phyloP scores from a whole-genome alignment of 2,888 invertebrate species.

The Erynnis tages region DNA sequence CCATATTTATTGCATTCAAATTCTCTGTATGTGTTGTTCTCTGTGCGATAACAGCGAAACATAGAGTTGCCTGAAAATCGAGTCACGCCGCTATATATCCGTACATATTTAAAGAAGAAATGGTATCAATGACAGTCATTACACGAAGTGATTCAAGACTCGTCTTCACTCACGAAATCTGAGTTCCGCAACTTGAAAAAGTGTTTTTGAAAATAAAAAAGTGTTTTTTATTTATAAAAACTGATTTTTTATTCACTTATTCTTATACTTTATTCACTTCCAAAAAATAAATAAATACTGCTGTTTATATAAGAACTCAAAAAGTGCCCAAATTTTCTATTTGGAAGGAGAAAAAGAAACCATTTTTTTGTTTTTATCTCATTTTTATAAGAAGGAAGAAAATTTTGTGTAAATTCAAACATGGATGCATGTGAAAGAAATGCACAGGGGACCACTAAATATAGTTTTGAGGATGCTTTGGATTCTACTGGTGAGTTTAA shows the following conservation, averaged over 20 bases:
- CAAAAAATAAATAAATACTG: no score
- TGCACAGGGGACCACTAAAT: background rate
- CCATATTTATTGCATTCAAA: no score
- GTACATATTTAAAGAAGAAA: background rate
- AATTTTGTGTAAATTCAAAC: background rate
- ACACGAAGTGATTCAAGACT: background rate
- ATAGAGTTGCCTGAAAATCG: background rate
- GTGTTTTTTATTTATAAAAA: no score
- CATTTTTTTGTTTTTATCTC: background rate
- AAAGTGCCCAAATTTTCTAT: no score
- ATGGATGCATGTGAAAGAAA: slow-evolving; percentile 11
- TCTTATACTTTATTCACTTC: no score
- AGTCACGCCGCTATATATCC: background rate
- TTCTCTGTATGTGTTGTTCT: no score
- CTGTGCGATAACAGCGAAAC: background rate
- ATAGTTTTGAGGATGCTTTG: slow-evolving; percentile 32
- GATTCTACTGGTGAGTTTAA: slow-evolving; percentile 31
- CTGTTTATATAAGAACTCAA: no score
- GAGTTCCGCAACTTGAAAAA: no score
- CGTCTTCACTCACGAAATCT: no score
- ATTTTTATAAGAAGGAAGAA: background rate
- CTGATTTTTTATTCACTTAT: no score
- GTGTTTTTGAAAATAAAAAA: no score
- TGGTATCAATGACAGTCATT: background rate
- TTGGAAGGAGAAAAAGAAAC: background rate